A percentile compares a stretch with the other conserved stretches of the same genome.
Conservation (phyloP, 2,797 vertebrate species). For the Podarcis lilfordi region DNA sequence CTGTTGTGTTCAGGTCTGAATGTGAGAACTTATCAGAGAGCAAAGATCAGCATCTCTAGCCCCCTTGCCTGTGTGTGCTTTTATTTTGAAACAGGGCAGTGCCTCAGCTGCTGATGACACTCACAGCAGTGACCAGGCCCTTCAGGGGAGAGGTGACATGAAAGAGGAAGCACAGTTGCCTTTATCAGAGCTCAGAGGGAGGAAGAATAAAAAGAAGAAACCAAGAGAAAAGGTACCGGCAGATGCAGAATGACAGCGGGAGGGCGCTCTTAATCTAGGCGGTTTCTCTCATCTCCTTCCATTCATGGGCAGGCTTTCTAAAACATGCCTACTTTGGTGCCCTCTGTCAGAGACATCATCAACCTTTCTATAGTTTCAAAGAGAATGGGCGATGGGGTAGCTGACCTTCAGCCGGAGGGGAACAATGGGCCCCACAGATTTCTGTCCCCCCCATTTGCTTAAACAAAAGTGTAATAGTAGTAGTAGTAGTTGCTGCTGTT, state of each 20-base stretch:
- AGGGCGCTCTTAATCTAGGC: neutral
- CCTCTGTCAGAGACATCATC: neutral
- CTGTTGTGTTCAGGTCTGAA: neutral
- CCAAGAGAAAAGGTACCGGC: conserved; percentile 80
- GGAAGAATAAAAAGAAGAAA: conserved; percentile 79
- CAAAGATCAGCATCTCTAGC: neutral
- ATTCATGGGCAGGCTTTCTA: neutral
- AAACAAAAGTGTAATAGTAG: too few species aligned
- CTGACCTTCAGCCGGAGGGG: too few species aligned
- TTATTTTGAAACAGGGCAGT: conserved; percentile 82
- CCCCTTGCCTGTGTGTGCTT: conserved; percentile 38
- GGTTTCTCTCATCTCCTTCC: fast-evolving
- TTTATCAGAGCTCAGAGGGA: conserved; percentile 73
- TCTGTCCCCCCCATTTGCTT: too few species aligned
- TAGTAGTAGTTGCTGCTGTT: too few species aligned
- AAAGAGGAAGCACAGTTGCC: conserved; percentile 71
- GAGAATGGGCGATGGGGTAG: neutral
- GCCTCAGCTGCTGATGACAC: conserved; percentile 88
- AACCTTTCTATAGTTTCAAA: neutral
- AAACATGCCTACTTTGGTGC: fast-evolving
- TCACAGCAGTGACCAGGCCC: conserved; percentile 87
- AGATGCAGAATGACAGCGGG: neutral
- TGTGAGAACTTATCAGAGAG: neutral
- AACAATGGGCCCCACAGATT: too few species aligned
- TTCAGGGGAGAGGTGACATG: conserved; percentile 69